These are phyloP conservation scores for Dendrocincla fuliginosa DNA, from an alignment of 2,797 vertebrate genomes.

Conservation along the genomic window DNA sequence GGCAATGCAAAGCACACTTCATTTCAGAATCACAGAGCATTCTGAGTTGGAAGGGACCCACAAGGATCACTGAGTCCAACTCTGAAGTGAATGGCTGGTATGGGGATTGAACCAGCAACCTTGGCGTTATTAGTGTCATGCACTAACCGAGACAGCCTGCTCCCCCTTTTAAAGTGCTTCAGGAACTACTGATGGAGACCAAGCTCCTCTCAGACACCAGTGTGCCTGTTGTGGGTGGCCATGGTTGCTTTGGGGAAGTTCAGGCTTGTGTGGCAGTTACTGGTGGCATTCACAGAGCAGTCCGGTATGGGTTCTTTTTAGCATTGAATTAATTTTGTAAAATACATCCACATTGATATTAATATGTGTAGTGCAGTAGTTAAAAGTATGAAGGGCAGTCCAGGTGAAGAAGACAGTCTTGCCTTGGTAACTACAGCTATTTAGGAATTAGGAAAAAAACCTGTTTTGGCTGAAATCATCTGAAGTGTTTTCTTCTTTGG, in stretches of 20 bases:
- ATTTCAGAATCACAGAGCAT: background rate
- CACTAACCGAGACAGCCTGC: background rate
- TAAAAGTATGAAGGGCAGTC: background rate
- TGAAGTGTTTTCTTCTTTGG: background rate
- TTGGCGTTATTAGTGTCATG: background rate
- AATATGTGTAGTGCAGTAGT: rapidly evolving
- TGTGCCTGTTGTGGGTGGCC: background rate
- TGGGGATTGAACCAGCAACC: background rate
- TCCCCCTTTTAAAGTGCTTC: background rate
- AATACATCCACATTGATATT: background rate
- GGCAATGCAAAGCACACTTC: rapidly evolving
- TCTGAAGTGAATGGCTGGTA: background rate
- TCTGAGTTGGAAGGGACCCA: background rate
- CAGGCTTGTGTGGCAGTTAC: background rate
- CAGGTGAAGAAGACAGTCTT: background rate
- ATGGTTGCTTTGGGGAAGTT: background rate
- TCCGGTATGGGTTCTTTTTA: background rate
- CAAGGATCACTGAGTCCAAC: background rate
- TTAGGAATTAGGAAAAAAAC: background rate
- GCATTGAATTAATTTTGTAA: background rate
- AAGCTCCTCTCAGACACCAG: rapidly evolving
- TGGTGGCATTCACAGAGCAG: background rate
- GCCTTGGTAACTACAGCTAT: background rate
- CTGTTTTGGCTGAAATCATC: conserved; percentile 24
- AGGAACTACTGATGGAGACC: background rate